Percentiles rank a stretch among this genome's conserved stretches.
Conservation (phyloP, 2,797 vertebrate genomes). For the Sebastes goodei region DNA sequence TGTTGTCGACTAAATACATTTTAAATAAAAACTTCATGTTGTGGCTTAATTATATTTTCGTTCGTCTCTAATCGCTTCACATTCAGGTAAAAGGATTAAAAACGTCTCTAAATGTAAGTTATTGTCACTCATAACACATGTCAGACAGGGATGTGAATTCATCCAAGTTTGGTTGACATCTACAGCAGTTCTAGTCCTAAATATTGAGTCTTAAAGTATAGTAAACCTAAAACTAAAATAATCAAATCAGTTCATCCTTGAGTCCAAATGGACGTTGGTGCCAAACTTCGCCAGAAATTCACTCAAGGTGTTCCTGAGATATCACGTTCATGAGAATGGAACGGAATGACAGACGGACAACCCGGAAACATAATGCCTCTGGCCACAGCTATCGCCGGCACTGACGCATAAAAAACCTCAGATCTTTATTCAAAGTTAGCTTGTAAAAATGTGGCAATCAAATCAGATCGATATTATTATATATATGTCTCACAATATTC, state of each 20-base stretch:
- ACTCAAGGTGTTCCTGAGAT: too few species aligned
- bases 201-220: not conserved
- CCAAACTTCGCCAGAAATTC: too few species aligned
- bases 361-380: too few species aligned
- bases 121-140: not conserved
- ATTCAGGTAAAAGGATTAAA: not conserved
- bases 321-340: too few species aligned
- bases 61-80: not conserved
- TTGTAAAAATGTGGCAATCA: not conserved
- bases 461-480: too few species aligned
- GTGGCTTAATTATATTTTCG: not conserved
- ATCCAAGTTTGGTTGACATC: not conserved
- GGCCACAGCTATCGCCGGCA: not conserved
- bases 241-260: too few species aligned
- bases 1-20: not conserved
- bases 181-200: not conserved
- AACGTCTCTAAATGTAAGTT: not conserved
- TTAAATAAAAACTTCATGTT: not conserved
- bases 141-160: not conserved
- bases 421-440: not conserved
- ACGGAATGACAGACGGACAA: rapidly evolving
- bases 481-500: not conserved
- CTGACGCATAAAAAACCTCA: not conserved
- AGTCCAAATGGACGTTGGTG: too few species aligned
- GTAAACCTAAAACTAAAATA: not conserved